phyloP scores from a whole-genome alignment of 2,113 vertebrate species.

The Tylochromis polylepis region DNA sequence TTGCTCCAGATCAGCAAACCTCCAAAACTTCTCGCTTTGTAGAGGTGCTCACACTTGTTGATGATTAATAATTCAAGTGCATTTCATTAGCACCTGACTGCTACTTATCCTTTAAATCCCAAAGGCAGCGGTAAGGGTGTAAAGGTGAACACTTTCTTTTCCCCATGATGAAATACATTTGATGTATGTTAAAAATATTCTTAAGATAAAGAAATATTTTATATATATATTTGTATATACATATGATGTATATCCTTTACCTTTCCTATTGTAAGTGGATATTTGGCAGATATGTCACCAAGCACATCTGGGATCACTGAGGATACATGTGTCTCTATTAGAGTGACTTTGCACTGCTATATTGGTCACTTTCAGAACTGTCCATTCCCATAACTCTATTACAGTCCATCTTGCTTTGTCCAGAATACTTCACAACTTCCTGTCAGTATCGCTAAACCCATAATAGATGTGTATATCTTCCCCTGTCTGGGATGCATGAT shows the following conservation, averaged over 20 bases:
- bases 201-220: background rate
- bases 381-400: background rate
- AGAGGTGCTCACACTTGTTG: background rate
- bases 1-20: background rate
- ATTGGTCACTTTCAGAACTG: background rate
- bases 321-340: background rate
- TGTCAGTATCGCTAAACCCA: slow-evolving; percentile 30
- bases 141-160: background rate
- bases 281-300: background rate
- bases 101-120: background rate
- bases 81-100: background rate
- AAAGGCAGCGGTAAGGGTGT: background rate
- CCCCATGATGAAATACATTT: background rate
- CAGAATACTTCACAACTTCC: slow-evolving; percentile 47
- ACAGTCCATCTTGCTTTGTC: slow-evolving; percentile 17
- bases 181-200: background rate
- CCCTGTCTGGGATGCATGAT: slow-evolving; percentile 59
- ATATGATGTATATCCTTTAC: background rate
- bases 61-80: background rate
- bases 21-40: background rate
- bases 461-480: slow-evolving; percentile 63
- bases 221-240: background rate
- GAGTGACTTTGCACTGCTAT: background rate
- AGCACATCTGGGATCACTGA: background rate
- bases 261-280: background rate